phyloP scores from a whole-genome alignment of 1,140 invertebrate genomes.

The Dreissena rostriformis region DNA sequence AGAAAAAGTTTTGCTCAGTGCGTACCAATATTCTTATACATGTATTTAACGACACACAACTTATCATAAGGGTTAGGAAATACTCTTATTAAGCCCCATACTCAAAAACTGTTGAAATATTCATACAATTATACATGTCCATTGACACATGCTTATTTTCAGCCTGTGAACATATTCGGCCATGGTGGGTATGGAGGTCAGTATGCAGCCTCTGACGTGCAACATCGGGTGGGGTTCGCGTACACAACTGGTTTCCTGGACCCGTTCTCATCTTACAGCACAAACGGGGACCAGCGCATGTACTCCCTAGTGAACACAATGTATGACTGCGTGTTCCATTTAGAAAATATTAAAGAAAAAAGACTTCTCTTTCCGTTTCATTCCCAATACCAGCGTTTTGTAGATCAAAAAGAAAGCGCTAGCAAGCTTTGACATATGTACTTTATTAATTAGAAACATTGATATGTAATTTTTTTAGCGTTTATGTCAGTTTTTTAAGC shows the following conservation, averaged over 20 bases:
- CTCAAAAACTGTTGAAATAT: no score
- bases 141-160: conserved; percentile 9
- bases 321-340: conserved; percentile 42
- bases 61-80: no score
- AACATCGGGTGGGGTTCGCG: conserved; percentile 51
- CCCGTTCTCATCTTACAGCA: conserved; percentile 38
- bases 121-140: not conserved
- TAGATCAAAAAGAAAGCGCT: not conserved
- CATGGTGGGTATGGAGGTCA: conserved; percentile 55
- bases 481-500: no score
- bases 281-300: conserved; percentile 48
- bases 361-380: conserved; percentile 28
- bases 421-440: conserved; percentile 38
- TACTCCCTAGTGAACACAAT: conserved; percentile 40
- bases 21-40: no score
- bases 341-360: conserved; percentile 47
- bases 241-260: conserved; percentile 52
- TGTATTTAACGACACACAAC: no score
- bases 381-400: conserved; percentile 33
- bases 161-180: conserved; percentile 54
- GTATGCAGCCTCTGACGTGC: conserved; percentile 39
- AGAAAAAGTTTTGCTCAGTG: no score
- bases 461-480: no score
- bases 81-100: no score
- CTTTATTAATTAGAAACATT: no score